Base-by-base conservation (phyloP, 2,888 invertebrate species). In the Xylota segnis region DNA sequence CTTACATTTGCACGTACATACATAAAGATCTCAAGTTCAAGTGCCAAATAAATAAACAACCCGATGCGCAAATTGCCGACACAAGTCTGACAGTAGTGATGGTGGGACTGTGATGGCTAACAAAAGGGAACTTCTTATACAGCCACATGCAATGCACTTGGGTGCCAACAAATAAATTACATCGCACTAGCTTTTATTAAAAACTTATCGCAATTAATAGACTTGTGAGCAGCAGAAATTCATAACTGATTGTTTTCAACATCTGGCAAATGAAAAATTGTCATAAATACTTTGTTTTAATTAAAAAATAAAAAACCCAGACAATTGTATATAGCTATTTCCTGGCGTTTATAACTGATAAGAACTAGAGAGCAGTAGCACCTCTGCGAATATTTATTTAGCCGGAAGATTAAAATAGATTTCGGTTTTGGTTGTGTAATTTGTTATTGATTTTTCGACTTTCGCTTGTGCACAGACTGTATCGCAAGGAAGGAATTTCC, bases 11-110 rank as follows among this genome's bases (percentile, higher is more conserved):
- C 47, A 59, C 47, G 45, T 71, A n/a, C n/a, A n/a, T n/a, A n/a
- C n/a, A n/a, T n/a, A n/a, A n/a, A n/a, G 47, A 32, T 50, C 34
- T 37, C 47, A 65, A 78, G 63, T 71, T 78, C 65, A 71, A 78
- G 71, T 72, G 71, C 56, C 78, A 71, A 71, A 37, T 47, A 70
- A 61, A 71, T 45, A 56, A 43, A 16, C 40, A 68, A 14, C 40
- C 23, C 9, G 34, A 29, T 70, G 78, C 63, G 65, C 71, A 71
- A 58, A 65, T 58, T 47, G 16, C 63, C 29, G 6, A 34, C 50
- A 75, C 16, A 23, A 50, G 54, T 18, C 2, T n/a, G 56, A n/a
- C 23, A 47, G 34, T 5, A 6, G 37, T 10, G n/a, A 37, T 9
- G 23, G 12, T 52, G 18, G 3, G 10, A 50, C 7, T 10, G 52